phyloP scores from a whole-genome alignment of 2,888 invertebrate species.

The Parapristionchus giblindavisi region DNA sequence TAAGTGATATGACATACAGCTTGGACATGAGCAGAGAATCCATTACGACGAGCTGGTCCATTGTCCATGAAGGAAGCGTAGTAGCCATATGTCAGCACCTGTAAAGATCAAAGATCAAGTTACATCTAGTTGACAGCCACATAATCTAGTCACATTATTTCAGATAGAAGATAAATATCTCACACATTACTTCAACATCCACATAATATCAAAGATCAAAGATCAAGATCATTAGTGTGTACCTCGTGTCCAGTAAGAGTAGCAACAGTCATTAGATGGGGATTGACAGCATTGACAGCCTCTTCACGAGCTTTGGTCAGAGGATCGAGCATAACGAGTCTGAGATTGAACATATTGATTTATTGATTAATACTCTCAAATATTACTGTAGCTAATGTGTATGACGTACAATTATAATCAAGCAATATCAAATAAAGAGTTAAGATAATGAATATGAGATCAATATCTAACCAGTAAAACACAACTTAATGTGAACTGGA shows the following conservation, averaged over 20 bases:
- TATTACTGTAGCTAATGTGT: too few relatives aligned
- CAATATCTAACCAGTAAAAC: too few relatives aligned
- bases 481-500: too few relatives aligned
- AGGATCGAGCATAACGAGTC: slow-evolving; percentile 65
- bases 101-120: neutral
- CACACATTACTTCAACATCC: too few relatives aligned
- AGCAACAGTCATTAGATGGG: slow-evolving; percentile 77
- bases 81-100: slow-evolving; percentile 60
- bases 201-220: too few relatives aligned
- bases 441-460: too few relatives aligned
- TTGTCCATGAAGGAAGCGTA: slow-evolving; percentile 67
- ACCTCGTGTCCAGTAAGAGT: slow-evolving; percentile 64
- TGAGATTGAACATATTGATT: neutral
- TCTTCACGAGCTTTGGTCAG: slow-evolving; percentile 61
- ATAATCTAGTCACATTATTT: neutral
- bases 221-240: neutral
- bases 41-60: slow-evolving; percentile 47
- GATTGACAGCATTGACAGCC: slow-evolving; percentile 48
- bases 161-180: neutral
- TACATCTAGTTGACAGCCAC: neutral
- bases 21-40: slow-evolving; percentile 5
- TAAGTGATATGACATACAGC: neutral
- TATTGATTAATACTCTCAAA: too few relatives aligned
- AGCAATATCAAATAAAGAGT: too few relatives aligned
- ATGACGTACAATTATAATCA: too few relatives aligned